Evolutionary conservation across 2,888 invertebrate species (phyloP), one percentile per base, ranked within the genome.

Genomic region (Lampropteryx suffumata): DNA sequence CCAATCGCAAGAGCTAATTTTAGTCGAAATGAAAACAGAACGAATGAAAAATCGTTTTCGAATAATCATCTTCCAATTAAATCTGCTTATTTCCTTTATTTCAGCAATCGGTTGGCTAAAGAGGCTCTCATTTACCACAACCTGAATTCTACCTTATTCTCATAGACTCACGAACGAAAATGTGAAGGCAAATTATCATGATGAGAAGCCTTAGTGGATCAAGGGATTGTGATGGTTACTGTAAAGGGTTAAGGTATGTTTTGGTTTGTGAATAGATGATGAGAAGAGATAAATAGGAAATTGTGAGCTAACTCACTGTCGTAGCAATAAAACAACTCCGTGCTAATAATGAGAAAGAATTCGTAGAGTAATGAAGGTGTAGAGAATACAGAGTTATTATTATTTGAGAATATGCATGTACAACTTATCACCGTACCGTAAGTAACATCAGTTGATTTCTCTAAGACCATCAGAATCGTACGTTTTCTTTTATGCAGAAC

Each of bases 41-140:
- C 65, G 65, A 74, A 67, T 67, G 57, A 69, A 61, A 75, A 79
- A 72, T 75, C 76, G 79, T 73, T 81, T 70, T 75, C 72, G 64
- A 80, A 79, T 85, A 82, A 86, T 86, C 85, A 77, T 67, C 67
- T 56, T 66, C 74, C 84, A 87, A 88, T 87, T 88, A 87, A 83
- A 83, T 76, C 76, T 79, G 84, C 88, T 88, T 87, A 88, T 86
- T 87, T 87, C 87, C 87, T 80, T 87, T 82, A 88, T 87, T 84
- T 78, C 62, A 71, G 76, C 86, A 83, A 85, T 82, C 82, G 76
- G 72, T 64, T 70, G 73, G 69, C 71, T 82, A 78, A 77, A 79
- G 68, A 79, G 65, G 70, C 70, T 79, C 73, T 47, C 49, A 67
- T 63, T 55, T 62, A 49, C 41, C 46, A 7, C 7, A 26, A 29